These are phyloP conservation scores for Thysanoteuthis rhombus DNA, from an alignment of 2,888 invertebrate species.

Conservation along the genomic window DNA sequence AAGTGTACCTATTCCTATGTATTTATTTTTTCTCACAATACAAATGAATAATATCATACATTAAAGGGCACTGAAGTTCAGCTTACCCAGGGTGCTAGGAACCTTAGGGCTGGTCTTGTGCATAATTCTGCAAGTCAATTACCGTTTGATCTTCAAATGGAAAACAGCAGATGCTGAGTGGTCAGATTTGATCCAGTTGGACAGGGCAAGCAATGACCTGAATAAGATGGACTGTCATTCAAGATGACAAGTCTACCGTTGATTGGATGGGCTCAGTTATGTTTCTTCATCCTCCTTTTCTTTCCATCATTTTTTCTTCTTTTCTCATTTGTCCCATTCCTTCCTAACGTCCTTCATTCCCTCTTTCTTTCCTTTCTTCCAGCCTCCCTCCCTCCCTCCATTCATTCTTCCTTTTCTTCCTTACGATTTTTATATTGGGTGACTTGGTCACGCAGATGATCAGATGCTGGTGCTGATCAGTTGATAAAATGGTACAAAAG, in stretches of 20 bases:
- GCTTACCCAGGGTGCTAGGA: no score
- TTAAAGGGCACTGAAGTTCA: no score
- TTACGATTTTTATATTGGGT: not conserved
- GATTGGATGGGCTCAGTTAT: not conserved
- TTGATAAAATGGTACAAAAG: not conserved
- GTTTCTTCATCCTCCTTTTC: not conserved
- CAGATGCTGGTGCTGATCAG: not conserved
- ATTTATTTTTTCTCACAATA: no score
- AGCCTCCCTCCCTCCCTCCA: no score
- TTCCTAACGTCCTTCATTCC: no score
- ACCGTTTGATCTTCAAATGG: not conserved
- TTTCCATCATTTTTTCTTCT: no score
- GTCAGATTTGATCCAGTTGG: not conserved
- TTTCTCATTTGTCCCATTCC: no score
- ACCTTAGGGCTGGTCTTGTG: no score
- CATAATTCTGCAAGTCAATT: not conserved
- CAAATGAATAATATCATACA: no score
- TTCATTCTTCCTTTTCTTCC: no score
- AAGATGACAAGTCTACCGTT: not conserved
- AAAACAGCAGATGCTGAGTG: not conserved
- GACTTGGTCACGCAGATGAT: not conserved
- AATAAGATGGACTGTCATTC: not conserved
- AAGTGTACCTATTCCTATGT: no score
- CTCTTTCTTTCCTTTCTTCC: no score
- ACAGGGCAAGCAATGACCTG: not conserved